Evolutionary conservation across 2,888 invertebrate species (phyloP).

Genomic region (Chrysolina haemoptera): DNA sequence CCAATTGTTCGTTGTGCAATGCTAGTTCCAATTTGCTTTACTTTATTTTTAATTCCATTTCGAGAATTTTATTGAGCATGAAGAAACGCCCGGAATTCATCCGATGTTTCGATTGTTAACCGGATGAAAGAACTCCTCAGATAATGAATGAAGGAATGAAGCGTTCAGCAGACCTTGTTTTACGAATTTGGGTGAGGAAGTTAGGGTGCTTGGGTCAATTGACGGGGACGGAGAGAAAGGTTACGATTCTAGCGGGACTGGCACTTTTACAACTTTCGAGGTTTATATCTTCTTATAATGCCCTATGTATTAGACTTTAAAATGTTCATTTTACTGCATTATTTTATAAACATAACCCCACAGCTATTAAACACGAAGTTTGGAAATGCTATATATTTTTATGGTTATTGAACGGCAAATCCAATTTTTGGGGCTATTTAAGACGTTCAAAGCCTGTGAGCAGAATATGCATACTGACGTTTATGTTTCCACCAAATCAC

Average conservation of each 20-base stretch:
- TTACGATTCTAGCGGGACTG: slow-evolving; percentile 59
- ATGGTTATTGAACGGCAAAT: slow-evolving; percentile 71
- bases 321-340: slow-evolving; percentile 70
- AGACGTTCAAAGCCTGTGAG: slow-evolving; percentile 64
- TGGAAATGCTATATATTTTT: slow-evolving; percentile 69
- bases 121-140: slow-evolving; percentile 23
- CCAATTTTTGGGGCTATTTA: slow-evolving; percentile 71
- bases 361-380: slow-evolving; percentile 70
- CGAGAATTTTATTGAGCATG: slow-evolving; percentile 18
- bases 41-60: slow-evolving; percentile 24
- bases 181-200: slow-evolving; percentile 46
- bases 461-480: slow-evolving; percentile 68
- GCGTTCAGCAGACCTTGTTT: slow-evolving; percentile 41
- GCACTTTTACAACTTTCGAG: slow-evolving; percentile 68
- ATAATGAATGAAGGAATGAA: slow-evolving; percentile 41
- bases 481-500: slow-evolving; percentile 66
- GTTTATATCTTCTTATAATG: slow-evolving; percentile 69
- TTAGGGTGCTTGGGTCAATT: slow-evolving; percentile 52
- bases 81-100: slow-evolving; percentile 18
- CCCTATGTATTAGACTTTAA: slow-evolving; percentile 68
- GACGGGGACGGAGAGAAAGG: slow-evolving; percentile 52
- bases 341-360: slow-evolving; percentile 70
- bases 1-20: slow-evolving; percentile 17
- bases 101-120: slow-evolving; percentile 21
- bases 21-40: slow-evolving; percentile 23